A percentile compares a stretch with the other conserved stretches of the same genome.
These are phyloP conservation scores for Gambelia wislizenii DNA, from an alignment of 2,797 vertebrate species.

Conservation along the genomic window DNA sequence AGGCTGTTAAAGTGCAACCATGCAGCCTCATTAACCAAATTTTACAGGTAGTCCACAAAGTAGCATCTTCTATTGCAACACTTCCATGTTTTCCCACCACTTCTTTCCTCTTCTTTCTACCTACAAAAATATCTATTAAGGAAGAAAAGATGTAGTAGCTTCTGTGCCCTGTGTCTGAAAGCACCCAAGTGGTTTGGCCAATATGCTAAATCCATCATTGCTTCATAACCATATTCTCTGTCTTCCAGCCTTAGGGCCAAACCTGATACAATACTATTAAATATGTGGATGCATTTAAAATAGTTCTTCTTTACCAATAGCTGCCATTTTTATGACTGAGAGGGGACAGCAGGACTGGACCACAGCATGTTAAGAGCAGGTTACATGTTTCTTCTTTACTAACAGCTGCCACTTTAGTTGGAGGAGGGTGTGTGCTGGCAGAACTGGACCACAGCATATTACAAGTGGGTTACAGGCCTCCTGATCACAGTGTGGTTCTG, in stretches of 20 bases:
- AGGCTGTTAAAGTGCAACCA: too few species aligned
- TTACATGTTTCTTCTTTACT: too few species aligned
- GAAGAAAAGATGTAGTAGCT: too few species aligned
- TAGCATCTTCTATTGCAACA: too few species aligned
- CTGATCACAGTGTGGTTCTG: neutral
- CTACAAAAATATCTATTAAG: neutral
- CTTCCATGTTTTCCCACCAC: too few species aligned
- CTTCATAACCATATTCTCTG: neutral
- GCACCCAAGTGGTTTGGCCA: neutral
- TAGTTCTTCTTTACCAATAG: neutral
- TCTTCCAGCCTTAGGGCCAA: neutral
- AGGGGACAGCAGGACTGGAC: neutral
- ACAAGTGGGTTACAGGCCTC: neutral
- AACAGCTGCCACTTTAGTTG: neutral
- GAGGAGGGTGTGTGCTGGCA: neutral
- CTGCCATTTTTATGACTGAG: neutral
- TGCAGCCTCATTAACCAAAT: too few species aligned
- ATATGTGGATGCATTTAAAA: neutral
- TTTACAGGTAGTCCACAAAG: too few species aligned
- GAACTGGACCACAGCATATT: too few species aligned
- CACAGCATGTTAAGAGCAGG: neutral
- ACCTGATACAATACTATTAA: neutral
- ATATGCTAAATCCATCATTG: neutral
- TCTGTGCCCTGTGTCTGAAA: neutral
- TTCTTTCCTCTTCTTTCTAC: too few species aligned